Base-by-base conservation (phyloP, 2,888 invertebrate species). In the Lithophane semibrunnea region DNA sequence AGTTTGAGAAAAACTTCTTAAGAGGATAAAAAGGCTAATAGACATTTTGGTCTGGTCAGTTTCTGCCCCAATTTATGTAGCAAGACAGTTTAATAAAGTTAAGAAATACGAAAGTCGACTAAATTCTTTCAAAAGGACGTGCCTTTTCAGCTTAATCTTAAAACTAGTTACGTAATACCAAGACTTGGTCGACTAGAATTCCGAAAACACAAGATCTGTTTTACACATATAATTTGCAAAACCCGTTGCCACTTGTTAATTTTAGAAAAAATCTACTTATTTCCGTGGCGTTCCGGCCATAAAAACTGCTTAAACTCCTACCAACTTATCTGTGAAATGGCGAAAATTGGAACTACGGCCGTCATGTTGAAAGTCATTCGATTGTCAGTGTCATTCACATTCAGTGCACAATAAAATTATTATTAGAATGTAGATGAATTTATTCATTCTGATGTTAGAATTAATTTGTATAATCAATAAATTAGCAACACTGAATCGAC, bases 1-100 rank as follows among this genome's bases (percentile, higher is more conserved):
- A 77, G 80, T 81, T 84, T 54, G 61, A 63, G 44, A 80, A 79
- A 85, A 87, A 85, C 54, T 73, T 80, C 64, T 58, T 42, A 79
- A 75, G 75, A 75, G 73, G 67, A 79, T 79, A 73, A 82, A 81
- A 75, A 77, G 54, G 71, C 71, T 79, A 74, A 79, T 75, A 85
- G 73, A 86, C 65, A 65, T 86, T 86, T 85, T 79, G 65, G 60
- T 54, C 67, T 72, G 71, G 66, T 77, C 70, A 82, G 67, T 77
- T 85, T 85, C 61, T 37, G 13, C 54, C 73, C 44, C 64, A 82
- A 82, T 82, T 80, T 80, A 79, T 83, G 73, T 72, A 52, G 67
- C 21, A 70, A 61, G 71, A 58, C 21, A 79, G 79, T 72, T 79
- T 79, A 65, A 78, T 83, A 83, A 80, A 66, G 83, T 80, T 77